Evolutionary conservation across 2,113 vertebrate genomes (phyloP), one percentile per base, ranked within the genome.

Genomic region (Corydoras sp.): DNA sequence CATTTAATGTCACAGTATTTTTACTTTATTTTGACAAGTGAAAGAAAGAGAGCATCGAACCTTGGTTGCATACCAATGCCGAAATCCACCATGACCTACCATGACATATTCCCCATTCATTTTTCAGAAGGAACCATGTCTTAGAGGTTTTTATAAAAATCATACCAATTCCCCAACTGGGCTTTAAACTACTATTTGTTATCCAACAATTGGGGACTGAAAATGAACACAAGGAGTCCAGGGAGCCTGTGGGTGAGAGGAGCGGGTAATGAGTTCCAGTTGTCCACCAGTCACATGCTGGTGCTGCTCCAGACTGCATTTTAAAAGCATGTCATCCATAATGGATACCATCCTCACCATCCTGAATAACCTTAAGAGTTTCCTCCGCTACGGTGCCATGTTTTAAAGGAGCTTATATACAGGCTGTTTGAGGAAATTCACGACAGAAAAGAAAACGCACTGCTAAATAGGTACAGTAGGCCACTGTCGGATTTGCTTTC

Each of bases 181-280:
- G 73, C 75, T 79, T 24, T 81, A 70, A 80, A 77, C 73, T 74
- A 74, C 70, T 73, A 80, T 79, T 83, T 83, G 80, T 81, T 81
- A 81, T 83, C 74, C 80, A 83, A 83, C 72, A 81, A 80, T 80
- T 79, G 70, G 62, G 75, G 76, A 79, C 77, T 68, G 77, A 77
- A 79, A 80, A 76, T 68, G 76, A 81, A 79, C 61, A 63, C 56
- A 67, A 75, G 35, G 68, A 72, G 71, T 65, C 60, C n/a, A 59
- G 67, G 53, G 62, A 76, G 61, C 73, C 71, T 54, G 30, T 58
- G 65, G 75, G 79, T 71, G 49, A 79, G 75, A 77, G 64, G 73
- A 64, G 65, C 71, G 50, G 68, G 68, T 79, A 81, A 83, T 80
- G 78, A 83, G 76, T 77, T 83, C 75, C 75, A 31, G 62, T 74